phyloP scores from a whole-genome alignment of 2,888 invertebrate species.

The Blastobasis adustella region DNA sequence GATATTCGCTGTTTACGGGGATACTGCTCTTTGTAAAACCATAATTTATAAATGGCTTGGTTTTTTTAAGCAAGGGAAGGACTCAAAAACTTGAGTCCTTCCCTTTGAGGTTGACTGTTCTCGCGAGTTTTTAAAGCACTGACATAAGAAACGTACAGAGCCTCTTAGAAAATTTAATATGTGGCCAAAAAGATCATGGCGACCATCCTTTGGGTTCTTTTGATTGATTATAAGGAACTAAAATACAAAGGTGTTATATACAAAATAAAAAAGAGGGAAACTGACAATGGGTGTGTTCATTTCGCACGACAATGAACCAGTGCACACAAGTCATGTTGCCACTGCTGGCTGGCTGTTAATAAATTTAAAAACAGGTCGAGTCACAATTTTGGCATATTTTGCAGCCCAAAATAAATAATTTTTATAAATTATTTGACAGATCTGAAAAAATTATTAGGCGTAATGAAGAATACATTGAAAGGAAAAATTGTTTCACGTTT shows the following conservation, averaged over 20 bases:
- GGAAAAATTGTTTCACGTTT: slow-evolving; percentile 1
- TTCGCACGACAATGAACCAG: slow-evolving; percentile 13
- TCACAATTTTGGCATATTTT: background rate
- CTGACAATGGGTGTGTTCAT: slow-evolving; percentile 4
- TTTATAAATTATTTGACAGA: slow-evolving; percentile 2
- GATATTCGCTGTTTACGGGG: slow-evolving; percentile 18
- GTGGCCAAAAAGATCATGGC: slow-evolving; percentile 61
- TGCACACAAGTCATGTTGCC: slow-evolving; percentile 3
- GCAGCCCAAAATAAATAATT: too few relatives aligned
- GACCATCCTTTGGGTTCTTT: slow-evolving; percentile 8
- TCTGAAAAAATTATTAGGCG: slow-evolving; percentile 4
- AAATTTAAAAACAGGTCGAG: background rate
- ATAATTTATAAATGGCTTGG: background rate
- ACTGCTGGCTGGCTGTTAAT: background rate
- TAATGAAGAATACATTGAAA: slow-evolving; percentile 5
- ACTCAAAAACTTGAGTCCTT: too few relatives aligned
- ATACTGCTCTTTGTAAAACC: background rate
- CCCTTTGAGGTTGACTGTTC: slow-evolving; percentile 13
- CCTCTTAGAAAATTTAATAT: slow-evolving; percentile 18
- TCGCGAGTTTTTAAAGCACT: slow-evolving; percentile 1
- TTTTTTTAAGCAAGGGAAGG: slow-evolving; percentile 13
- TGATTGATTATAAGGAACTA: background rate
- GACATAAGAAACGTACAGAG: slow-evolving; percentile 8
- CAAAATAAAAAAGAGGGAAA: slow-evolving; percentile 6
- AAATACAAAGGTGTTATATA: background rate